Conservation (phyloP, 2,888 invertebrate species). For the Erebia ligea region DNA sequence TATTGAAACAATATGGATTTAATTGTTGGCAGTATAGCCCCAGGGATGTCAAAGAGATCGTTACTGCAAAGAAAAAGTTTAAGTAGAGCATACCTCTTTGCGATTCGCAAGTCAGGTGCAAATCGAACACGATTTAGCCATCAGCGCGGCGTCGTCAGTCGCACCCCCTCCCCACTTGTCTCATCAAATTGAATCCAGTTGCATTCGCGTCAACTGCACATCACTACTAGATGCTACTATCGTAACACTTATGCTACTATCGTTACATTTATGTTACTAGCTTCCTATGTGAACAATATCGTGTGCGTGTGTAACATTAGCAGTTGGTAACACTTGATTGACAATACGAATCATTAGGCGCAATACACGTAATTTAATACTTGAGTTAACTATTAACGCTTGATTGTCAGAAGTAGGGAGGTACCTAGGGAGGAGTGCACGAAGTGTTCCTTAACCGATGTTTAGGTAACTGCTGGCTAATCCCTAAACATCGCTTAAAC, state of each 20-base stretch:
- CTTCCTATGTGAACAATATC: background rate
- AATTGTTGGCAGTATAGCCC: too few species aligned
- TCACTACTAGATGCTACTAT: slow-evolving; percentile 39
- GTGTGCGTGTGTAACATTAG: background rate
- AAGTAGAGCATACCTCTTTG: slow-evolving; percentile 55
- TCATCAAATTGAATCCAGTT: slow-evolving; percentile 75
- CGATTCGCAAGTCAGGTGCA: slow-evolving; percentile 65
- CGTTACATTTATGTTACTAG: background rate
- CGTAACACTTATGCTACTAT: background rate
- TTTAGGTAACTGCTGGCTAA: too few species aligned
- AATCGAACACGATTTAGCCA: slow-evolving; percentile 81
- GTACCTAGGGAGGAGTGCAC: too few species aligned
- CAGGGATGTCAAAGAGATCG: too few species aligned
- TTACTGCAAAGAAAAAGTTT: background rate
- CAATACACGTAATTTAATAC: background rate
- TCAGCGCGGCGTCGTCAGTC: slow-evolving; percentile 71
- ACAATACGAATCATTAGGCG: slow-evolving; percentile 1
- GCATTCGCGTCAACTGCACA: slow-evolving; percentile 63
- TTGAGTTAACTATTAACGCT: background rate
- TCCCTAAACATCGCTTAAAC: too few species aligned
- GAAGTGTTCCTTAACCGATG: too few species aligned
- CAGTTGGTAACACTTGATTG: background rate
- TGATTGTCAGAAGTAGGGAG: background rate
- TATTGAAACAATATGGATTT: too few species aligned
- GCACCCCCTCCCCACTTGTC: slow-evolving; percentile 50